Base-by-base conservation (phyloP, 2,113 vertebrate genomes). In the Phrynocephalus versicolor region DNA sequence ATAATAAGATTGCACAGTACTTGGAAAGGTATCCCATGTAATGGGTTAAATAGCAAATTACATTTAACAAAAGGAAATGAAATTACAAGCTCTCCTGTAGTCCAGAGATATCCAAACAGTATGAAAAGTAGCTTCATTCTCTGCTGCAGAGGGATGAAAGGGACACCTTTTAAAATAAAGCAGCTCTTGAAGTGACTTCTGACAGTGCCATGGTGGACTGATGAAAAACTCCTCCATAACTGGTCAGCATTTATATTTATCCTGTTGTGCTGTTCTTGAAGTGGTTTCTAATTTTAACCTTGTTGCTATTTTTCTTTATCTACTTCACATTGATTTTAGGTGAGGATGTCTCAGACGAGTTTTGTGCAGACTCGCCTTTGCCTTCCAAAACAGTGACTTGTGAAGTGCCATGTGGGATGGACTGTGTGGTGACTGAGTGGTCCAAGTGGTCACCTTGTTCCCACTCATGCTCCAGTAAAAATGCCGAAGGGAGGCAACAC, bases 371-470 rank as follows among this genome's bases (percentile, higher is more conserved):
- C 0, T 83, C 93, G 3, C 94, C 95, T 27, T 97, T 90, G 15
- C 91, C 78, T 80, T 51, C 96, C 19, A 88, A 94, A 55, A 87
- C 89, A 69, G 92, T 90, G 79, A 10, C 93, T 41, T 99, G 99
- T 87, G 97, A 97, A 85, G 95, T 98, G 82, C 94, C 97, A 0
- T 99, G 99, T 91, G 93, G 96, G 0, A 94, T 93, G 84, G 98
- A 99, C 87, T 99, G 99, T 76, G 97, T 98, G 55, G 82, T 98
- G 30, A 96, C 96, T 0, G 93, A 97, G 82, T 99, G 99, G 99
- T 97, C 97, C 1, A 67, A 74, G 0, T 99, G 99, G 99, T 98
- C 98, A 2, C 45, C 94, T 0, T 99, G 99, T 91, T 98, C 99
- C 69, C 97, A 97, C 85, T 97, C 97, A 71, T 99, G 99, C 88